These are phyloP conservation scores for Pantala flavescens DNA, from an alignment of 1,140 invertebrate genomes.

Conservation along the genomic window DNA sequence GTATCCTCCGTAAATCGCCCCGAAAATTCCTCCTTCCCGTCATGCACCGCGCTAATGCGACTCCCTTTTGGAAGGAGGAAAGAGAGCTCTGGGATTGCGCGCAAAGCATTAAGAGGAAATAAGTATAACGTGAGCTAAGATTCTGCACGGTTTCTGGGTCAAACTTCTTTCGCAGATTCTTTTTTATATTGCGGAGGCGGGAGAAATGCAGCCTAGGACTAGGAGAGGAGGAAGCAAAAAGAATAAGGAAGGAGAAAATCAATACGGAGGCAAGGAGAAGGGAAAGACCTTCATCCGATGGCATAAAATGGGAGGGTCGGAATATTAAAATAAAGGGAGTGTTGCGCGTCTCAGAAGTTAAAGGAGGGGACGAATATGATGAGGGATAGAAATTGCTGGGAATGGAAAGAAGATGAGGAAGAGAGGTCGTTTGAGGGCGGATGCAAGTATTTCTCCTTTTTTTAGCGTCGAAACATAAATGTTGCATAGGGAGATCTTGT, in stretches of 20 bases:
- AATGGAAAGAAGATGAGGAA: neutral
- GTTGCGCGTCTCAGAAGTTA: neutral
- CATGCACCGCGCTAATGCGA: neutral
- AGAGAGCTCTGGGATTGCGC: too few relatives aligned
- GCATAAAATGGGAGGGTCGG: neutral
- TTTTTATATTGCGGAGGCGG: constrained; percentile 5
- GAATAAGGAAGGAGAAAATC: neutral
- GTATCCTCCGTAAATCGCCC: neutral
- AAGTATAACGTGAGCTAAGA: constrained; percentile 1
- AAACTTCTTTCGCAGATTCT: constrained; percentile 6
- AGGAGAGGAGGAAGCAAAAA: neutral
- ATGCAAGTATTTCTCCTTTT: neutral
- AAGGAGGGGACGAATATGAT: neutral
- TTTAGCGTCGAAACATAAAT: too few relatives aligned
- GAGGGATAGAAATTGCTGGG: neutral
- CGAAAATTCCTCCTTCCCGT: neutral
- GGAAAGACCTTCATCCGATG: neutral
- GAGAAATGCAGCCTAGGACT: neutral
- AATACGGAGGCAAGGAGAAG: neutral
- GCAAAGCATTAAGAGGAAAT: neutral
- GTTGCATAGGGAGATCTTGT: too few relatives aligned
- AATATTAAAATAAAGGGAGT: too few relatives aligned
- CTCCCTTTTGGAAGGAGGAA: neutral
- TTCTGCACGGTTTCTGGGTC: constrained; percentile 2
- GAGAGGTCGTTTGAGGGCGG: neutral